Percentiles rank a stretch among this genome's conserved stretches.
Evolutionary conservation across 1,140 invertebrate genomes (phyloP).

Genomic region (Heliconius melpomene): DNA sequence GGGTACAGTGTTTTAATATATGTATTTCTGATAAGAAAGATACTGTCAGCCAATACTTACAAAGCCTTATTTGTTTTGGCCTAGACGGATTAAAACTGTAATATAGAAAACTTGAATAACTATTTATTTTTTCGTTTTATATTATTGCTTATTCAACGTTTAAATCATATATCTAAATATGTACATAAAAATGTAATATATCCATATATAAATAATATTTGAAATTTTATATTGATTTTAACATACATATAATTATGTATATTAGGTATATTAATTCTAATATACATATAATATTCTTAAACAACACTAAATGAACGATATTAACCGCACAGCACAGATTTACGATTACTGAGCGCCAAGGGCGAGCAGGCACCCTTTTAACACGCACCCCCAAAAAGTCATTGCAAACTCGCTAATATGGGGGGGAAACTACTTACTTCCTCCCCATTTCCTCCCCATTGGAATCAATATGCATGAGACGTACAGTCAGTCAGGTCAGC

Average conservation of each 20-base stretch:
- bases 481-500: constrained; percentile 36
- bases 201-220: too few relatives aligned
- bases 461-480: constrained; percentile 57
- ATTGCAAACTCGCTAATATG: constrained; percentile 13
- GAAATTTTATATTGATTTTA: too few relatives aligned
- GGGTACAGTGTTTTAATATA: background rate
- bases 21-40: background rate
- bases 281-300: too few relatives aligned
- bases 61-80: background rate
- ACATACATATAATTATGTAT: too few relatives aligned
- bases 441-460: constrained; percentile 13
- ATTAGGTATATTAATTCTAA: too few relatives aligned
- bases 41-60: background rate
- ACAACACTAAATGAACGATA: background rate
- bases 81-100: too few relatives aligned
- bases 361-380: background rate
- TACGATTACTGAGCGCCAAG: background rate
- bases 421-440: constrained; percentile 13
- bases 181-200: too few relatives aligned
- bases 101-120: too few relatives aligned
- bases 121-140: too few relatives aligned
- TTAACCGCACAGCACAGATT: background rate
- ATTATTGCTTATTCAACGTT: too few relatives aligned
- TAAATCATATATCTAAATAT: too few relatives aligned
- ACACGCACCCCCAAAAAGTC: constrained; percentile 10